Percentiles rank a stretch among this genome's conserved stretches.
These are phyloP conservation scores for Thalassophryne amazonica DNA, from an alignment of 2,797 vertebrate species.

Conservation along the genomic window DNA sequence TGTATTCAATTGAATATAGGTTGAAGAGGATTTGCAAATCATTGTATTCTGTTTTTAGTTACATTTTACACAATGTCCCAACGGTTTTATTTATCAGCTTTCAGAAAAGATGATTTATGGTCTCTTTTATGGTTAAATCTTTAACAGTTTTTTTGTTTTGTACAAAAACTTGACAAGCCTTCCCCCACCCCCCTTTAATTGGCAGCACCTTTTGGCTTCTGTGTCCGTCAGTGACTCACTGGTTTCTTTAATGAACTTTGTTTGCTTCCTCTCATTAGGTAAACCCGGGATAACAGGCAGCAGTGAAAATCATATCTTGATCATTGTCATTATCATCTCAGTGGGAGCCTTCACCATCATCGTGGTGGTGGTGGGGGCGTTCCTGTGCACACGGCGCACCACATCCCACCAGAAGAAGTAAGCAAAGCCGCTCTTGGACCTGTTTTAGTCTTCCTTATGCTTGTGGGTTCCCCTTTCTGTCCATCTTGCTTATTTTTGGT, in stretches of 20 bases:
- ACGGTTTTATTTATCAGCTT: no score
- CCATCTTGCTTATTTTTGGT: no score
- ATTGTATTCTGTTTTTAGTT: no score
- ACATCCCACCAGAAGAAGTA: constrained; percentile 98
- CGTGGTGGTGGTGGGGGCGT: constrained; percentile 90
- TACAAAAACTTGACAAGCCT: no score
- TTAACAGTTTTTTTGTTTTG: no score
- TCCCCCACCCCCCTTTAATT: no score
- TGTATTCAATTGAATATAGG: no score
- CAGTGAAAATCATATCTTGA: constrained; percentile 87
- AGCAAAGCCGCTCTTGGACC: constrained; percentile 9
- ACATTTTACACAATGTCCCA: no score
- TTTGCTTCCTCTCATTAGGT: constrained; percentile 68
- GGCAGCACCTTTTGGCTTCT: not conserved
- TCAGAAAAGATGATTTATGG: no score
- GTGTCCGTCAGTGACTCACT: no score
- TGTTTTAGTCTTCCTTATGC: not conserved
- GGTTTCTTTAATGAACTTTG: not conserved
- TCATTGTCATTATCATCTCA: constrained; percentile 93
- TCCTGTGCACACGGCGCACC: constrained; percentile 92
- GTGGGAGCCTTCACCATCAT: constrained; percentile 93
- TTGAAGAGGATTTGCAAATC: no score
- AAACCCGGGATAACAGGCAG: constrained; percentile 85
- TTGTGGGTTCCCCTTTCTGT: not conserved
- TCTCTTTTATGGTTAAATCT: no score